Percentiles rank a stretch among this genome's conserved stretches.
Evolutionary conservation across 2,888 invertebrate species (phyloP).

Genomic region (Autographa gamma): DNA sequence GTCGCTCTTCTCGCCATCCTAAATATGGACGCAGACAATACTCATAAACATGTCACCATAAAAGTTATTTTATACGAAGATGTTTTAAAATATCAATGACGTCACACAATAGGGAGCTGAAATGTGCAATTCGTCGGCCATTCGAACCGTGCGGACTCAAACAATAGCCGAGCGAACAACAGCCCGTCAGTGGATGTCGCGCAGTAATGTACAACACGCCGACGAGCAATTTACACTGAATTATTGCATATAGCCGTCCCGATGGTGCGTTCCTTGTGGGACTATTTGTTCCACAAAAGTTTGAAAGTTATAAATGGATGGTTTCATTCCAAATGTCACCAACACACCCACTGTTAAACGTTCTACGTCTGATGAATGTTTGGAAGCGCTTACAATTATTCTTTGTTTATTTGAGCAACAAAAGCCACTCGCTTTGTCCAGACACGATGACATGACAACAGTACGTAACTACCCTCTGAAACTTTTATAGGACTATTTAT

Average conservation of each 20-base stretch:
- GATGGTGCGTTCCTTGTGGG: conserved; percentile 61
- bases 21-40: neutral
- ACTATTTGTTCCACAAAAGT: conserved; percentile 54
- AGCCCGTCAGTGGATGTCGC: conserved; percentile 62
- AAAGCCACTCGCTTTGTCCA: conserved; percentile 10
- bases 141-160: conserved; percentile 49
- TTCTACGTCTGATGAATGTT: conserved; percentile 14
- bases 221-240: conserved; percentile 73
- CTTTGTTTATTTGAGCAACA: conserved; percentile 6
- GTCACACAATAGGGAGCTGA: conserved; percentile 27
- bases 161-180: conserved; percentile 56
- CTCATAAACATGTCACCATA: conserved; percentile 6
- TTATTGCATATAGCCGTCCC: conserved; percentile 71
- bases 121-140: conserved; percentile 49
- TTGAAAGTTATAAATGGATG: conserved; percentile 54
- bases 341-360: conserved; percentile 24
- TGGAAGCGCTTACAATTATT: neutral
- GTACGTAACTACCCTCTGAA: conserved; percentile 4
- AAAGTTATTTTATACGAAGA: conserved; percentile 7
- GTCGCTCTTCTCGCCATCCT: neutral
- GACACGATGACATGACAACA: neutral
- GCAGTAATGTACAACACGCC: conserved; percentile 66
- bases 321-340: conserved; percentile 40
- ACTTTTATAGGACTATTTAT: conserved; percentile 21
- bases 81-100: conserved; percentile 31